phyloP scores from a whole-genome alignment of 2,113 vertebrate species.

The Dasypus novemcinctus region DNA sequence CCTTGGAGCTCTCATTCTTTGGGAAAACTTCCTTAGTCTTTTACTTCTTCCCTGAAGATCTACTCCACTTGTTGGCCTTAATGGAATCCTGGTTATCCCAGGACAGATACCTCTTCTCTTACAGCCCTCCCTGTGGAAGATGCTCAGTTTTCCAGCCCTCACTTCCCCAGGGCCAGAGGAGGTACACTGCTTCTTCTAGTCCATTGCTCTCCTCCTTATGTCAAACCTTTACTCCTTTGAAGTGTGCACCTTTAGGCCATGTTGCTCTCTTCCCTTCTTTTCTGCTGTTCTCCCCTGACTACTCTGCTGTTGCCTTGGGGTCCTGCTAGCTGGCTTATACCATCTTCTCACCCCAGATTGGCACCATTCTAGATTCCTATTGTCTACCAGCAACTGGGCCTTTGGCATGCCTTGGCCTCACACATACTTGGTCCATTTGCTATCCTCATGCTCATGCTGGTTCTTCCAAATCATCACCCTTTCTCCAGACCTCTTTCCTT shows the following conservation, averaged over 20 bases:
- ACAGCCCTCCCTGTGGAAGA: background rate
- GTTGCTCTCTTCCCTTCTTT: background rate
- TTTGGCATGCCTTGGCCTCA: background rate
- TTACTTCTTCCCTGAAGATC: background rate
- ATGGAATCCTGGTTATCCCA: background rate
- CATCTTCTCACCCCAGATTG: background rate
- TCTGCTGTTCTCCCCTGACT: background rate
- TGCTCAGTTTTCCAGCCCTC: background rate
- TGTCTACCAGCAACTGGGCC: background rate
- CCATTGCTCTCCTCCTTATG: background rate
- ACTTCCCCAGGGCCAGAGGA: background rate
- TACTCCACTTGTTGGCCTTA: background rate
- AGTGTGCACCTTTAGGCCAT: background rate
- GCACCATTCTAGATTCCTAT: background rate
- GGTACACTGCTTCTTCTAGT: background rate
- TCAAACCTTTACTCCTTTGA: background rate
- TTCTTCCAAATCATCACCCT: background rate
- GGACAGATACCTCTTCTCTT: background rate
- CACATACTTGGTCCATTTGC: background rate
- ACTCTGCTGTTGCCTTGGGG: too few species aligned
- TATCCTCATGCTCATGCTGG: background rate
- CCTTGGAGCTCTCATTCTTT: background rate
- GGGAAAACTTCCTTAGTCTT: background rate
- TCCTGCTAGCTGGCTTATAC: background rate
- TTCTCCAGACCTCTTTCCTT: background rate